Evolutionary conservation across 2,888 invertebrate genomes (phyloP), one percentile per base, ranked within the genome.

Genomic region (Baronia brevicornis): DNA sequence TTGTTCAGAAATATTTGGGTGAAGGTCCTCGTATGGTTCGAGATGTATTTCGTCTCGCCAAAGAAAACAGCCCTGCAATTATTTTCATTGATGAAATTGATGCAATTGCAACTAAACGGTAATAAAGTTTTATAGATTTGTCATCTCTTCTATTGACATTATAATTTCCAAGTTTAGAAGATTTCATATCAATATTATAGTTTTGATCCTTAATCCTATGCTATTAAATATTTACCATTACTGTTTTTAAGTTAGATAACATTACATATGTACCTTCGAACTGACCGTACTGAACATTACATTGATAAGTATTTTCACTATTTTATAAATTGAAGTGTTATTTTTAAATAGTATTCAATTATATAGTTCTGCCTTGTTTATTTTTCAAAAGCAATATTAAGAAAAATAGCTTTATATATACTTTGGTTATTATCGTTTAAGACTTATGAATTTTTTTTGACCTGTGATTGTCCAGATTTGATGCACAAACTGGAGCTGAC

Each of bases 71-170:
- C 1, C 99, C 99, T 1, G 98, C 98, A 1, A 99, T 99, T 53
- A 99, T 99, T 53, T 99, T 99, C 72, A 99, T 99, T 60, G 99
- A 99, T 80, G 99, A 99, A 85, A 99, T 99, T 57, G 99, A 99
- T 79, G 99, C 99, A 18, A 99, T 99, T 53, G 99, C 98, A 5
- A 99, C 99, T 3, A 99, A 99, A 79, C 89, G 98, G 77, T 88
- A 45, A 33, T n/a, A n/a, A n/a, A n/a, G n/a, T 8, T 24, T 7
- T 17, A 21, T n/a, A 11, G 26, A 18, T 17, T n/a, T n/a, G n/a
- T n/a, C n/a, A n/a, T n/a, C n/a, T n/a, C n/a, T n/a, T n/a, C n/a
- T n/a, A n/a, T n/a, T n/a, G n/a, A n/a, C n/a, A n/a, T n/a, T n/a
- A n/a, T n/a, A n/a, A n/a, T n/a, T n/a, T n/a, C n/a, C n/a, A n/a